Conservation (phyloP, 2,797 vertebrate species). For the Syncerus caffer region DNA sequence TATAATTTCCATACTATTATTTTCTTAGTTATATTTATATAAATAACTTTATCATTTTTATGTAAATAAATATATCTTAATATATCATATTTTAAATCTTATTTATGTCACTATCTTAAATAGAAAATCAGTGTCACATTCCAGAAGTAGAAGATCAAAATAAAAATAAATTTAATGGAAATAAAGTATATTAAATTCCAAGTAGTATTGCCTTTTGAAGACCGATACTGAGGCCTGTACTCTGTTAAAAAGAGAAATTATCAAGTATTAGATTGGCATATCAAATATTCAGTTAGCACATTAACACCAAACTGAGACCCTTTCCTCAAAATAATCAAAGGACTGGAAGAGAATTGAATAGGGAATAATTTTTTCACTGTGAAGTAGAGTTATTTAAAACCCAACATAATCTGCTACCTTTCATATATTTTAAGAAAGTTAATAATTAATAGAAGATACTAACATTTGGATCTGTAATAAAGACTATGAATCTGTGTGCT, state of each 20-base stretch:
- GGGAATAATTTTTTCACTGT: background rate
- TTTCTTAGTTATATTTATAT: background rate
- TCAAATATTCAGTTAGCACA: background rate
- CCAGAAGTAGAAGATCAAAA: slow-evolving; percentile 1
- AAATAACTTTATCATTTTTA: slow-evolving; percentile 7
- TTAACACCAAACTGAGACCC: background rate
- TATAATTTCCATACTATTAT: background rate
- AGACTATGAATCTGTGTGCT: background rate
- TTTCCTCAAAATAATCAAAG: slow-evolving; percentile 21
- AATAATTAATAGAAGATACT: background rate
- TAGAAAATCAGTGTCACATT: background rate
- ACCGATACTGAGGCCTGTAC: background rate
- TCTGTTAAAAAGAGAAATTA: slow-evolving; percentile 6
- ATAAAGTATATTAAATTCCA: slow-evolving; percentile 14
- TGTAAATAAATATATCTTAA: background rate
- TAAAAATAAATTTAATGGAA: slow-evolving; percentile 11
- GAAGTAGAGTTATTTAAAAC: background rate
- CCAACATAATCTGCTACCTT: background rate
- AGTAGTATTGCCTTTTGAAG: background rate
- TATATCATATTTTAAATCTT: background rate
- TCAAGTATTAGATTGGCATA: background rate
- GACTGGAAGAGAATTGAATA: background rate
- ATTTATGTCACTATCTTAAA: background rate
- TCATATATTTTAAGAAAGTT: background rate
- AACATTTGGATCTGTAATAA: background rate